Percentiles rank a stretch among this genome's conserved stretches.
These are phyloP conservation scores for Diaprepes abbreviatus DNA, from an alignment of 2,888 invertebrate species.

Conservation along the genomic window DNA sequence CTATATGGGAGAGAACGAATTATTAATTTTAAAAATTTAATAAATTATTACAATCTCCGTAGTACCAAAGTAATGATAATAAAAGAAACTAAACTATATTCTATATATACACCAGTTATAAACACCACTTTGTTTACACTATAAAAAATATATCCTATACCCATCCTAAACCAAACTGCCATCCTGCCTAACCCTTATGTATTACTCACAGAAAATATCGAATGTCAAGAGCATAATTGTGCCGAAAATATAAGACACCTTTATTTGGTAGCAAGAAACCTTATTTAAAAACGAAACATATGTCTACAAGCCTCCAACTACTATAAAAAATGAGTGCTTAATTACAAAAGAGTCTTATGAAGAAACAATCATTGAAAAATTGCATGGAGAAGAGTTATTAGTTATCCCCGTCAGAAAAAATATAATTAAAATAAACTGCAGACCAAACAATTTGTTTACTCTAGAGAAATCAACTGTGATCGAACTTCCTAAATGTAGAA, in stretches of 20 bases:
- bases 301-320: background rate
- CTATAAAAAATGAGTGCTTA: background rate
- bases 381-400: constrained; percentile 18
- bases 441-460: background rate
- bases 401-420: background rate
- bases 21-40: background rate
- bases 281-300: too few relatives aligned
- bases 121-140: background rate
- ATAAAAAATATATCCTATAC: constrained; percentile 1
- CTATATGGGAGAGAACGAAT: background rate
- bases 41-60: background rate
- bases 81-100: background rate
- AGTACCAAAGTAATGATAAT: background rate
- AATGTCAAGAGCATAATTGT: background rate
- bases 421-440: background rate
- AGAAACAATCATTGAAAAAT: background rate
- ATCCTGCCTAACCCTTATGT: background rate
- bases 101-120: constrained; percentile 2
- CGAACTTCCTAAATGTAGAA: background rate
- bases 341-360: background rate
- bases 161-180: background rate
- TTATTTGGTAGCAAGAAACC: background rate
- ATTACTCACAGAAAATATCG: background rate
- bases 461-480: background rate
- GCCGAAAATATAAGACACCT: background rate